phyloP scores from a whole-genome alignment of 1,140 invertebrate genomes.

The Galleria mellonella region DNA sequence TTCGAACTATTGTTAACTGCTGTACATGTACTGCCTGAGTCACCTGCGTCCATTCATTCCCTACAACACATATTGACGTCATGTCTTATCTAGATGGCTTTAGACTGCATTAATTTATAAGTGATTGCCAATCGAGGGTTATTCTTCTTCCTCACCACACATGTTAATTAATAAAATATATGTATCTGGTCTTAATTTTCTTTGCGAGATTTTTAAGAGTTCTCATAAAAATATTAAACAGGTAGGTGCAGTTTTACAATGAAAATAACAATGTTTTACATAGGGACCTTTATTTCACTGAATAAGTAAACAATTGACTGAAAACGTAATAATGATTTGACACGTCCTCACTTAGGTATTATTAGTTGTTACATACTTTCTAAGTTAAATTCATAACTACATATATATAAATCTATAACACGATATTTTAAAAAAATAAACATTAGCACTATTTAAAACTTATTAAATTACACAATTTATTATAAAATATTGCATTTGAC shows the following conservation, averaged over 20 bases:
- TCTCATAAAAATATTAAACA: no score
- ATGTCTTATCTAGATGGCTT: no score
- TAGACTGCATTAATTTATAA: no score
- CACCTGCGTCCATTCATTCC: no score
- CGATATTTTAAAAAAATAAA: conserved; percentile 71
- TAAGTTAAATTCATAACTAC: conserved; percentile 70
- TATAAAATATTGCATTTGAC: conserved; percentile 74
- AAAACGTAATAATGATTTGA: conserved; percentile 70
- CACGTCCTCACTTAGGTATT: conserved; percentile 59
- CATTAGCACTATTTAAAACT: conserved; percentile 70
- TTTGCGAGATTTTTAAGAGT: no score
- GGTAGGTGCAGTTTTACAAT: neutral
- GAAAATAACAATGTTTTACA: conserved; percentile 3
- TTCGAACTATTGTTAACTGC: no score
- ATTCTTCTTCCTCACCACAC: no score
- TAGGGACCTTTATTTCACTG: conserved; percentile 66
- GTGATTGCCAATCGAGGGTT: no score
- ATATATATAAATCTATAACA: conserved; percentile 71
- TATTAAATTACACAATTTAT: conserved; percentile 68
- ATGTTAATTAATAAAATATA: no score
- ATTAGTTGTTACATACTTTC: conserved; percentile 36
- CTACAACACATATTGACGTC: no score
- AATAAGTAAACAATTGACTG: conserved; percentile 71
- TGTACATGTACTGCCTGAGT: no score
- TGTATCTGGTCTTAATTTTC: no score